Percentiles rank a stretch among this genome's conserved stretches.
Conservation (phyloP, 2,113 vertebrate species). For the Paraplagusia blochii region DNA sequence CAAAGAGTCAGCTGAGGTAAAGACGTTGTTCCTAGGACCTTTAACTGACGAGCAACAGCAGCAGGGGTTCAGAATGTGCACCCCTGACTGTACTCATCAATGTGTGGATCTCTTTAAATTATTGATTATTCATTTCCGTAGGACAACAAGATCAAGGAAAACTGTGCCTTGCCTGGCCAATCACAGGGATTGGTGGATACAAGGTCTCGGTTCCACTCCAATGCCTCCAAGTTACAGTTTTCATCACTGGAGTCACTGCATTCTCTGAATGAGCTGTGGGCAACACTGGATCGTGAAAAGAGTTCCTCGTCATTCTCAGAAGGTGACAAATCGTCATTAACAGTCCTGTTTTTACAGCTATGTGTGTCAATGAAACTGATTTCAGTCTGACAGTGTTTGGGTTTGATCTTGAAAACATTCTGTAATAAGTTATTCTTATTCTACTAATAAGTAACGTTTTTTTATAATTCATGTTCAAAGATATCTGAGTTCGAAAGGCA, state of each 20-base stretch:
- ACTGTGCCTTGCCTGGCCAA: conserved; percentile 25
- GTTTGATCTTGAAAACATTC: too few relatives aligned
- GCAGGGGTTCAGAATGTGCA: background rate
- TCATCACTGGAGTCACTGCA: conserved; percentile 61
- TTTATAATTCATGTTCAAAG: background rate
- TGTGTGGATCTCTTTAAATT: too few relatives aligned
- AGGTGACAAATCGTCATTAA: conserved; percentile 40
- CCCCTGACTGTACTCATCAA: too few relatives aligned
- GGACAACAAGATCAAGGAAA: conserved; percentile 55
- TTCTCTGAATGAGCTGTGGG: conserved; percentile 80
- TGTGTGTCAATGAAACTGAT: too few relatives aligned
- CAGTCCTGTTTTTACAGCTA: too few relatives aligned
- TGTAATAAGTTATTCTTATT: too few relatives aligned
- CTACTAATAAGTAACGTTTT: background rate
- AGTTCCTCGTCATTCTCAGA: conserved; percentile 69
- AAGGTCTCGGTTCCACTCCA: conserved; percentile 5
- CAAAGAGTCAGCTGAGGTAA: conserved; percentile 28
- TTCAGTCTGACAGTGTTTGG: too few relatives aligned
- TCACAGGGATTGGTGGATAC: conserved; percentile 22
- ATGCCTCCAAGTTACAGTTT: conserved; percentile 24
- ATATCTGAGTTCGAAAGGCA: background rate
- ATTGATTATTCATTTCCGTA: conserved; percentile 14
- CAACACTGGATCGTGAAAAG: conserved; percentile 71
- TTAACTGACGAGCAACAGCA: background rate
- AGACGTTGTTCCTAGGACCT: background rate